Conservation (phyloP, 1,140 invertebrate species). For the Cydia fagiglandana region DNA sequence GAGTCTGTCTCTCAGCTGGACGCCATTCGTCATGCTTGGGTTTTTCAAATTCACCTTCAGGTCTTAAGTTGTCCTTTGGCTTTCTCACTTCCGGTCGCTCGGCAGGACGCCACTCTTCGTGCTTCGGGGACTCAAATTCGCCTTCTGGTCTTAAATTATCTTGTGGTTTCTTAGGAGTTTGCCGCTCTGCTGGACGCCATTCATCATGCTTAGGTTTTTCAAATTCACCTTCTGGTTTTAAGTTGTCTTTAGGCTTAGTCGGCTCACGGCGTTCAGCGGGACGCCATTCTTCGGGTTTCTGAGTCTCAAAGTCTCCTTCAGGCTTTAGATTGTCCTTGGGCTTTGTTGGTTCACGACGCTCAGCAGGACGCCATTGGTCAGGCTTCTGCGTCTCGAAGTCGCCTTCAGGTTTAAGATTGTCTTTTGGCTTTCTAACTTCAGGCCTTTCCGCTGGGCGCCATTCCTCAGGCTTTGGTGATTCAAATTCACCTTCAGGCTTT, state of each 20-base stretch:
- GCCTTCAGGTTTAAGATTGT: slow-evolving; percentile 83
- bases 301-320: too few species aligned
- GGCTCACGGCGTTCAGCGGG: too few species aligned
- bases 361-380: too few species aligned
- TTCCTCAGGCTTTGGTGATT: slow-evolving; percentile 66
- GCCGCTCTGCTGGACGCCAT: too few species aligned
- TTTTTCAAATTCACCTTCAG: slow-evolving; percentile 82
- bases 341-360: too few species aligned
- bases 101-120: slow-evolving; percentile 78
- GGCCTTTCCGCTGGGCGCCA: slow-evolving; percentile 67
- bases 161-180: slow-evolving; percentile 45
- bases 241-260: too few species aligned
- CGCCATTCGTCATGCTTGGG: slow-evolving; percentile 74
- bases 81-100: slow-evolving; percentile 22
- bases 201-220: too few species aligned
- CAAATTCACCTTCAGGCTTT: slow-evolving; percentile 80
- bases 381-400: slow-evolving; percentile 69
- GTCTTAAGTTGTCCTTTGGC: slow-evolving; percentile 79
- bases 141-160: slow-evolving; percentile 80
- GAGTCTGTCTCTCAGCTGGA: slow-evolving; percentile 81
- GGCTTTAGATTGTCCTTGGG: too few species aligned
- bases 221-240: too few species aligned
- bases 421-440: slow-evolving; percentile 71
- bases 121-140: slow-evolving; percentile 70
- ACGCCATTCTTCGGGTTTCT: too few species aligned